These are phyloP conservation scores for Coregonus sp. DNA, from an alignment of 2,797 vertebrate species.

Conservation along the genomic window DNA sequence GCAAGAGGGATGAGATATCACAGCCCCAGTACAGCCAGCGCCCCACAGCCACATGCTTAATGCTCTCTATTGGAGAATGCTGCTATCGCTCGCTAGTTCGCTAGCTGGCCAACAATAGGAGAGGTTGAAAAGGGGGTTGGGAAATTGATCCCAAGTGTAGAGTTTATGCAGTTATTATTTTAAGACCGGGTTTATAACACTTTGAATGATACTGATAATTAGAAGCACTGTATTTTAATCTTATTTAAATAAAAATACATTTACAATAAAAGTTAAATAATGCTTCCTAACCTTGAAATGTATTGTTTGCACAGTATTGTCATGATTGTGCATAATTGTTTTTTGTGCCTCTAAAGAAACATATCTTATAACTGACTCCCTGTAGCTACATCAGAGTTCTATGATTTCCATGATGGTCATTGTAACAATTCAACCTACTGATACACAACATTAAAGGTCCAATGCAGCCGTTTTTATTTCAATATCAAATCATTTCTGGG, in stretches of 20 bases:
- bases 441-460: background rate
- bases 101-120: slow-evolving; percentile 7
- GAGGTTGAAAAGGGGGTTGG: background rate
- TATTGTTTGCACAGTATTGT: background rate
- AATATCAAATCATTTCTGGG: no score
- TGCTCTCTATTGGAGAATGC: slow-evolving; percentile 20
- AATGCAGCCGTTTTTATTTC: no score
- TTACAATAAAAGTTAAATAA: background rate
- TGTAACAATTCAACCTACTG: background rate
- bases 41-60: slow-evolving; percentile 9
- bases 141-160: background rate
- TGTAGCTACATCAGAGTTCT: background rate
- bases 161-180: background rate
- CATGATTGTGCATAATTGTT: background rate
- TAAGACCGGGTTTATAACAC: background rate
- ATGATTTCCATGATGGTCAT: background rate
- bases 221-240: background rate
- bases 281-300: background rate
- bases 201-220: slow-evolving; percentile 1
- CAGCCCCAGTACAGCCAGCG: slow-evolving; percentile 12
- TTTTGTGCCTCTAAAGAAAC: background rate
- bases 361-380: background rate
- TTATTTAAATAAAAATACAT: background rate
- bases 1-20: slow-evolving; percentile 39
- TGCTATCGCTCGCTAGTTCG: background rate